phyloP scores from a whole-genome alignment of 2,113 vertebrate genomes.

The Paracanthobrama guichenoti region DNA sequence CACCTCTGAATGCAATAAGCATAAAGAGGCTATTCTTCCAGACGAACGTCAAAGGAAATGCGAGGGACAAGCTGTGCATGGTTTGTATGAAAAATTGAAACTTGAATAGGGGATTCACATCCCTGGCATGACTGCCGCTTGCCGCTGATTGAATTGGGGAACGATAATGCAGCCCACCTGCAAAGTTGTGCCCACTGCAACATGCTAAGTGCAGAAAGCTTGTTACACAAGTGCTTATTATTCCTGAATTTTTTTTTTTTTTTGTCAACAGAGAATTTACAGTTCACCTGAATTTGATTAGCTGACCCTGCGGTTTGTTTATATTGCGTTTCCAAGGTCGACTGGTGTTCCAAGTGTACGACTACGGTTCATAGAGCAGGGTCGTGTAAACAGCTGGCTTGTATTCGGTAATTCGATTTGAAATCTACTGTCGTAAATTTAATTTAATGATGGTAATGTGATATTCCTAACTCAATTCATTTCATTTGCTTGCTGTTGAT shows the following conservation, averaged over 20 bases:
- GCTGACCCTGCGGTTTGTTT: conserved; percentile 58
- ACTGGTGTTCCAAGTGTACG: conserved; percentile 42
- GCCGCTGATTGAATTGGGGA: conserved; percentile 47
- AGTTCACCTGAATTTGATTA: conserved; percentile 66
- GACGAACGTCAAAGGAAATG: conserved; percentile 56
- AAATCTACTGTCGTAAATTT: conserved; percentile 69
- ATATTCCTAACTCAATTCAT: conserved; percentile 74
- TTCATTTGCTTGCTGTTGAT: conserved; percentile 70
- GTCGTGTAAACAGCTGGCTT: conserved; percentile 66
- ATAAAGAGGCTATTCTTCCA: conserved; percentile 61
- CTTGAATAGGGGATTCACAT: conserved; percentile 56
- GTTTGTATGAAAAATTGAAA: conserved; percentile 42
- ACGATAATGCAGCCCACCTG: conserved; percentile 29
- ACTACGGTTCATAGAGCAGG: conserved; percentile 51
- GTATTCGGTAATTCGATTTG: conserved; percentile 68
- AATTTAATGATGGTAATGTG: conserved; percentile 73
- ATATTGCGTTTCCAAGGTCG: conserved; percentile 49
- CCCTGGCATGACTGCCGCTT: conserved; percentile 34
- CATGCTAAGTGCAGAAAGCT: background rate
- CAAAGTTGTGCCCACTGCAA: conserved; percentile 18
- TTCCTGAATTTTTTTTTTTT: background rate
- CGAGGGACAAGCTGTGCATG: conserved; percentile 31
- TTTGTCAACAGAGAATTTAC: conserved; percentile 14
- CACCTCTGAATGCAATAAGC: conserved; percentile 51
- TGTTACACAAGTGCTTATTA: conserved; percentile 40